Evolutionary conservation across 2,113 vertebrate species (phyloP).

Genomic region (Ivindomyrus marchei): DNA sequence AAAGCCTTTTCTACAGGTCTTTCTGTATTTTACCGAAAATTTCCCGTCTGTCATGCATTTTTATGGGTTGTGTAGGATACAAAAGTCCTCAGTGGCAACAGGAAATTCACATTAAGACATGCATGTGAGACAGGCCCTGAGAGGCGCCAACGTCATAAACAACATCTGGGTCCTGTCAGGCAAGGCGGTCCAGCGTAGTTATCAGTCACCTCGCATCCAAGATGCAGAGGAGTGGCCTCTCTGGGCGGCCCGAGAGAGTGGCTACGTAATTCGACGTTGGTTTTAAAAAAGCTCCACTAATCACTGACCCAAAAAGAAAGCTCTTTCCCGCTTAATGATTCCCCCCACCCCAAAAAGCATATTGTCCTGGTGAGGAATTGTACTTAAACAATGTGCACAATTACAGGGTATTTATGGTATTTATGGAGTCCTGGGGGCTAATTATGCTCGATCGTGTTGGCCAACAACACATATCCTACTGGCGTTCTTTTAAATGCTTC

Average conservation of each 20-base stretch:
- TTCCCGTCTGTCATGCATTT: not conserved
- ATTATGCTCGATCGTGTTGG: conserved; percentile 21
- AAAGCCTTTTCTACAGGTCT: not conserved
- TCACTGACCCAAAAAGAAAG: not conserved
- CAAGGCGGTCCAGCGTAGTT: not conserved
- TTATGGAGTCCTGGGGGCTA: not conserved
- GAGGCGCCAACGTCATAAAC: not conserved
- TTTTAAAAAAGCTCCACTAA: not conserved
- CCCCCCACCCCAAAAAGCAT: not conserved
- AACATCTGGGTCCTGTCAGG: not conserved
- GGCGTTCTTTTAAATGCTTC: not conserved
- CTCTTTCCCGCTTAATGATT: not conserved
- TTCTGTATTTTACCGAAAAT: not conserved
- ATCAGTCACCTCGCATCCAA: not conserved
- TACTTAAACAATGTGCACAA: conserved; percentile 24
- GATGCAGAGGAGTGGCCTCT: not conserved
- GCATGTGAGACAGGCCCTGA: not conserved
- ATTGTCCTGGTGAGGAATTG: not conserved
- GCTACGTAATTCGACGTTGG: not conserved
- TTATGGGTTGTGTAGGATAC: not conserved
- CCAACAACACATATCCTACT: not conserved
- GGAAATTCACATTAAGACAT: not conserved
- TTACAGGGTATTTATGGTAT: conserved; percentile 27
- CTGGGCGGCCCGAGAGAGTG: not conserved
- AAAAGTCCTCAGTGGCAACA: not conserved